Base-by-base conservation (phyloP, 2,113 vertebrate genomes). In the Passer montanus region DNA sequence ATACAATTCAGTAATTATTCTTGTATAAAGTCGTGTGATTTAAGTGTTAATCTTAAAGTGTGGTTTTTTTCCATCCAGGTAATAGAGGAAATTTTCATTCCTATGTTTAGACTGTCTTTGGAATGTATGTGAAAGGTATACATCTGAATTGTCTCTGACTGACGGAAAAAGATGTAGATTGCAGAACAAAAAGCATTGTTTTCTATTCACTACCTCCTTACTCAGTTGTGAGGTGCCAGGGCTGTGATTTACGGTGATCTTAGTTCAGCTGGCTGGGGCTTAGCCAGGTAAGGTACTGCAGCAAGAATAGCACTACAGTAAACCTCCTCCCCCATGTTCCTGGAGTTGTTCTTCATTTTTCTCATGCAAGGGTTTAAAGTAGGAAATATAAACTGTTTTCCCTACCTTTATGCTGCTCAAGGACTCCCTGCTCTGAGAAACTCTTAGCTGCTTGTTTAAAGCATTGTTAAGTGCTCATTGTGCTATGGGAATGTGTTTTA, bases 361-460 rank as follows among this genome's bases (percentile, higher is more conserved):
- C 55, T 63, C 27, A 46, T 64, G 39, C 37, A 58, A 39, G 22
- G 17, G 7, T 73, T 93, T 83, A 62, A 76, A 70, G 46, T 10
- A 70, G 50, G 55, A 83, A 79, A 52, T 67, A 73, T 17, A 84
- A 83, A 80, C 50, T 70, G n/a, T 6, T 86, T 92, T 59, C 47
- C 24, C 33, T 77, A 37, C 37, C 70, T 93, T 91, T 85, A 33
- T 69, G 80, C 66, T 79, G 19, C 74, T 91, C 70, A 85, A 95
- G 89, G 84, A 83, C 84, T 94, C 78, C 78, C 82, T 83, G 70
- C 70, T 87, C 81, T 46, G 84, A 84, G 47, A 92, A 96, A 86
- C 50, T 70, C 64, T 84, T 39, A 87, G 53, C 70, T 83, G 53
- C 89, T 87, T 89, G 53, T 84, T 85, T 79, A 73, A 93, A 68